Evolutionary conservation across 2,888 invertebrate genomes (phyloP).

Genomic region (Herminia tarsipennalis): DNA sequence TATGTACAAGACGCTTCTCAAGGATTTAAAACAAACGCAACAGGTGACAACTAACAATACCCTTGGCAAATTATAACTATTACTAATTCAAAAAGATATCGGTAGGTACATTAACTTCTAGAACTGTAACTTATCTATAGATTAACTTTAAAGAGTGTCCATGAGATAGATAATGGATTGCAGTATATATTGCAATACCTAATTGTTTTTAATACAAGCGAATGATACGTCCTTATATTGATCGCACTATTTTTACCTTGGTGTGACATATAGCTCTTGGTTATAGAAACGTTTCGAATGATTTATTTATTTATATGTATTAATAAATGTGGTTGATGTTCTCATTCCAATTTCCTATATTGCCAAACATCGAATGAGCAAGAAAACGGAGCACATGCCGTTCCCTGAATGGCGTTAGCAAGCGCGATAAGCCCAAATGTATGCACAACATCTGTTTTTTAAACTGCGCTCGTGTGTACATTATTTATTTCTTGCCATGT

Average conservation of each 20-base stretch:
- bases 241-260: conserved; percentile 2
- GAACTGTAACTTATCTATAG: conserved; percentile 1
- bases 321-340: conserved; percentile 13
- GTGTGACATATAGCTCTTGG: conserved; percentile 1
- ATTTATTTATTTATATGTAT: background rate
- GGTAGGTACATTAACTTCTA: background rate
- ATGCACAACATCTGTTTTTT: conserved; percentile 67
- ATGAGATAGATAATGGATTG: conserved; percentile 2
- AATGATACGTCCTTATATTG: conserved; percentile 30
- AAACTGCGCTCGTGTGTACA: conserved; percentile 50
- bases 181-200: conserved; percentile 8
- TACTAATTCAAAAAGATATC: background rate
- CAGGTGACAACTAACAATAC: no score
- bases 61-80: conserved; percentile 1
- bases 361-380: conserved; percentile 48
- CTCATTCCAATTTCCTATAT: conserved; percentile 41
- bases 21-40: no score
- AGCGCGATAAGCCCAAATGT: conserved; percentile 50
- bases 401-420: conserved; percentile 30
- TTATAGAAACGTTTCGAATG: no score
- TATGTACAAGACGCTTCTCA: no score
- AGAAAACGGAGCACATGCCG: conserved; percentile 44
- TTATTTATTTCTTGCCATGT: conserved; percentile 55
- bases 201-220: conserved; percentile 25
- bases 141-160: background rate